Base-by-base conservation (phyloP, 2,797 vertebrate genomes). In the Coilia nasus region DNA sequence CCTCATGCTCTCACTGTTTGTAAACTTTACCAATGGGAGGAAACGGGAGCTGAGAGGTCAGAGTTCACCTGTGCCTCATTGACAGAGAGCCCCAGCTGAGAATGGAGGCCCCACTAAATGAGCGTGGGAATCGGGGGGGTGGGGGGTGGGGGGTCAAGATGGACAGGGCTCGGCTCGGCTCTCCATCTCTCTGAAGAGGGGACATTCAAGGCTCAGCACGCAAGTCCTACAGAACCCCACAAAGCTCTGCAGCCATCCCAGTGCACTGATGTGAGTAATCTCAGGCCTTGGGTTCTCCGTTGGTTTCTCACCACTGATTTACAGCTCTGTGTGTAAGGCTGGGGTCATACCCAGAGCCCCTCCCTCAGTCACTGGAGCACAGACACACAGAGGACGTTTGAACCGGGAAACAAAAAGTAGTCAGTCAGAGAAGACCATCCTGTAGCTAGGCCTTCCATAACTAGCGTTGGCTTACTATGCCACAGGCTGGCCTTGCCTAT, bases 101-200 rank as follows among this genome's bases (percentile, higher is more conserved):
- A 88, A 88, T 83, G 83, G 83, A 82, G 82, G 78, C 56, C 56
- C 25, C 81, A 80, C 60, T 88, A 84, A 88, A 88, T 86, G 81
- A 88, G 86, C 88, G 89, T 91, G 91, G 89, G 90, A 91, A 91
- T 81, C 46, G 23, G n/a, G 84, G 81, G 56, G 80, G 81, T 25
- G 82, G 86, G 25, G 82, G 85, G 83, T 60, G 82, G 60, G 82
- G 82, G 28, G 78, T 3, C 1, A 3, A 3, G 0, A 57, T 46
- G 64, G 31, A 62, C 85, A 75, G 15, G 86, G 60, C 64, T 71
- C 14, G 25, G 21, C 35, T 21, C 21, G 15, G 57, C 82, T 21
- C 41, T 83, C 71, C 80, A 57, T 28, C 78, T 15, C 14, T 28
- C 81, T 46, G 78, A 83, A 81, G 56, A 82, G 75, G n/a, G 60